Evolutionary conservation across 1,140 invertebrate genomes (phyloP).

Genomic region (Sitodiplosis mosellana): DNA sequence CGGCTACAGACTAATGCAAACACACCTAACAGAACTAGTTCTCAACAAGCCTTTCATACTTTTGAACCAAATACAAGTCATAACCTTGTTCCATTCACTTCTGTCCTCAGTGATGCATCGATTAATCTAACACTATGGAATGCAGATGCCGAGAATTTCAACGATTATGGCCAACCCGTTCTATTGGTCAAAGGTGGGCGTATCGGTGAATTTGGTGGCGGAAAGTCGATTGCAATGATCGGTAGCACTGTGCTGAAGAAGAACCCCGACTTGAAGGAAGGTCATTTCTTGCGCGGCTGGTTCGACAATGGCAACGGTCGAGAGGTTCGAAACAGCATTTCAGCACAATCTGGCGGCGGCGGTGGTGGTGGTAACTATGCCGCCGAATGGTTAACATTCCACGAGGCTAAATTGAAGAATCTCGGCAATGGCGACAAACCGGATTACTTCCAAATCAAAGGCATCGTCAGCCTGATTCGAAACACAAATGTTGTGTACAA

Average conservation of each 20-base stretch:
- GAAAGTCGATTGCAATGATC: constrained; percentile 31
- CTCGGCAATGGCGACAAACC: constrained; percentile 49
- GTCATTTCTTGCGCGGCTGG: constrained; percentile 75
- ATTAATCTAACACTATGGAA: constrained; percentile 59
- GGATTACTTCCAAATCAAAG: constrained; percentile 59
- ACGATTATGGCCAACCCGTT: constrained; percentile 53
- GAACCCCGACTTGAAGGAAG: constrained; percentile 79
- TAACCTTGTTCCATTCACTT: too few relatives aligned
- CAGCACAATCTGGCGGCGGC: constrained; percentile 26
- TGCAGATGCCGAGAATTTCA: constrained; percentile 65
- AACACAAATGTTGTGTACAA: constrained; percentile 62
- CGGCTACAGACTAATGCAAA: too few relatives aligned
- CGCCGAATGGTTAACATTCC: constrained; percentile 46
- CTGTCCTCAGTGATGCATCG: constrained; percentile 17
- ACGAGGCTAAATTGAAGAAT: constrained; percentile 45
- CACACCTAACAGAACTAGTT: too few relatives aligned
- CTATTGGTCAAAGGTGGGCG: constrained; percentile 62
- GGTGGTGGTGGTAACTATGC: constrained; percentile 26
- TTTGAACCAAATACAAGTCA: too few relatives aligned
- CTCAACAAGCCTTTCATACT: too few relatives aligned
- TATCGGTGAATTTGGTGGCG: constrained; percentile 55
- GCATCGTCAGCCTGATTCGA: constrained; percentile 42
- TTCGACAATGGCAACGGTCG: constrained; percentile 57
- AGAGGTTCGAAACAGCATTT: constrained; percentile 40
- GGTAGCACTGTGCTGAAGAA: constrained; percentile 36